Evolutionary conservation across 2,113 vertebrate genomes (phyloP), one percentile per base, ranked within the genome.

Genomic region (Raphicerus campestris): DNA sequence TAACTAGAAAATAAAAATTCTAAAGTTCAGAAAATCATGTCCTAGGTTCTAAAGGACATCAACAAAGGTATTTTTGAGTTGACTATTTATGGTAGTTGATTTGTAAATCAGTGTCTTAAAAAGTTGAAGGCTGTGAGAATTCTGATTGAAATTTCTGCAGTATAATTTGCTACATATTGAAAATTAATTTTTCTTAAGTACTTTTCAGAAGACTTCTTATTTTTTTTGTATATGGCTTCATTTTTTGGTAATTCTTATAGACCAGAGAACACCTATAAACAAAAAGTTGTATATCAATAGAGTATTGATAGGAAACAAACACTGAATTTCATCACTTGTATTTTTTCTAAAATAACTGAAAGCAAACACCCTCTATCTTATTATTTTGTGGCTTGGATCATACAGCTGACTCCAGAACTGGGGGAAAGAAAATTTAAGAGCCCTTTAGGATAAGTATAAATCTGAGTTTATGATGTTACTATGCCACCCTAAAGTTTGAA

Each of bases 251-350:
- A 92, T 98, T 97, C 81, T 98, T 97, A 88, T 98, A 47, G 98
- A 98, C 73, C 97, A 98, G 8, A 98, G 58, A 80, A 98, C 97
- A 83, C 98, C 98, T 98, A 96, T 80, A 93, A 96, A 85, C n/a
- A 98, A 32, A 97, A 84, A 97, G 80, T 53, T 42, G 11, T 13
- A 2, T n/a, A 42, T 95, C n/a, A 92, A 0, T 87, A 55, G 19
- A 10, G 19, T 11, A 45, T 61, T 32, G 9, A 1, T 80, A 13
- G 58, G 55, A 84, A 85, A 42, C 16, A 77, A 66, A 87, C 24
- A 6, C 61, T 95, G 78, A 89, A 39, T 80, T 77, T 77, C 45
- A 94, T 61, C 17, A 85, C 22, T 81, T 93, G 9, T 30, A 89
- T 53, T 89, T 95, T 80, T 91, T 70, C 78, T 42, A 45, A 83